These are phyloP conservation scores for Eucriotettix oculatus DNA, from an alignment of 2,888 invertebrate species.

Conservation along the genomic window DNA sequence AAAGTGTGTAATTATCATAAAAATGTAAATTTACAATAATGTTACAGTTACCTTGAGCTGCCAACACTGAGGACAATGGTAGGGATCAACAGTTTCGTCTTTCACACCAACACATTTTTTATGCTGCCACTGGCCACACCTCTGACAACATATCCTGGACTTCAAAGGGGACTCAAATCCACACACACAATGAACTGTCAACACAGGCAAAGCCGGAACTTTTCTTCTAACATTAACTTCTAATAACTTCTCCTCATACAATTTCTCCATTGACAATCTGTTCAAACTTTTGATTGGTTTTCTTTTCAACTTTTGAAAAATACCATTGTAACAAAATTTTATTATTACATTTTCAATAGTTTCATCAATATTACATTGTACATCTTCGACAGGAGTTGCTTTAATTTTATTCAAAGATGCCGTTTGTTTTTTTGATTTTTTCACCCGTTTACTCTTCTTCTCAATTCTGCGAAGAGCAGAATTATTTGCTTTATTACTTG, in stretches of 20 bases:
- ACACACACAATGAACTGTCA: conserved; percentile 24
- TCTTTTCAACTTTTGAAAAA: not conserved
- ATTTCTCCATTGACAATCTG: not conserved
- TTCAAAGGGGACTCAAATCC: conserved; percentile 17
- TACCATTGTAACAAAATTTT: conserved; percentile 9
- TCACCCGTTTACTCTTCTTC: not conserved
- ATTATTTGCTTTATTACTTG: not conserved
- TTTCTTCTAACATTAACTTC: not conserved
- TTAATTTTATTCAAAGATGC: conserved; percentile 1
- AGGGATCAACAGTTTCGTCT: conserved; percentile 23
- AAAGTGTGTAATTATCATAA: no score
- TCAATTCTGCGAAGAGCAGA: not conserved
- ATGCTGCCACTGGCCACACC: conserved; percentile 46
- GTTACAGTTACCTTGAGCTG: conserved; percentile 18
- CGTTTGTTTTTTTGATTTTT: conserved; percentile 4
- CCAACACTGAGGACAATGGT: conserved; percentile 53
- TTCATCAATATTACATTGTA: not conserved
- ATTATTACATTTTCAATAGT: conserved; percentile 15
- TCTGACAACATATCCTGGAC: conserved; percentile 31
- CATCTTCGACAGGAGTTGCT: no score
- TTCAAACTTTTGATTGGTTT: not conserved
- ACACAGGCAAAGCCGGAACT: not conserved
- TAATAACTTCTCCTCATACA: not conserved
- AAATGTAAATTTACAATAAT: no score
- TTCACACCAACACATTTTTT: conserved; percentile 38